phyloP scores from a whole-genome alignment of 2,888 invertebrate genomes.

The Cosmopolites sordidus region DNA sequence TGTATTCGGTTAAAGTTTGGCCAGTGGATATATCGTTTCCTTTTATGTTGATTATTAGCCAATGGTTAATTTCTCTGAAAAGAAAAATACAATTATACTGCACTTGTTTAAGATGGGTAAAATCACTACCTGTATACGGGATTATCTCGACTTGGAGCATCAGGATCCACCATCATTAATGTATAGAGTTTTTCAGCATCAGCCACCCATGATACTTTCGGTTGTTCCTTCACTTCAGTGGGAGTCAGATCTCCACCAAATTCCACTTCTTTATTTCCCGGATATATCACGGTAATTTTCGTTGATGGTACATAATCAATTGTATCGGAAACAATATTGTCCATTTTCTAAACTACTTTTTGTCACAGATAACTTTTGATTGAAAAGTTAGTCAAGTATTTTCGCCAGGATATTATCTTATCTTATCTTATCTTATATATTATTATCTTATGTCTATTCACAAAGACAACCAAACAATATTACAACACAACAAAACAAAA shows the following conservation, averaged over 20 bases:
- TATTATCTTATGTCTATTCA: no score
- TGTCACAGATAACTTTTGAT: no score
- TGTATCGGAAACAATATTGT: conserved; percentile 64
- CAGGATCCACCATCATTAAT: conserved; percentile 62
- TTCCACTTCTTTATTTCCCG: conserved; percentile 51
- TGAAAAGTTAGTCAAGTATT: no score
- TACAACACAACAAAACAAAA: no score
- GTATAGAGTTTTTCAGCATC: conserved; percentile 56
- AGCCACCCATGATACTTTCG: conserved; percentile 61
- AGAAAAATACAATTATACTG: not conserved
- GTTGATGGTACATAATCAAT: conserved; percentile 56
- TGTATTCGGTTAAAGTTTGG: conserved; percentile 69
- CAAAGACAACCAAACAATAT: no score
- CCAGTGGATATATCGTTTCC: conserved; percentile 66
- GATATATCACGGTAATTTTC: conserved; percentile 52
- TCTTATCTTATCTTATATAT: no score
- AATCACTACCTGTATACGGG: conserved; percentile 49
- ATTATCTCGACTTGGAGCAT: conserved; percentile 65
- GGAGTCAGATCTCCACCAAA: conserved; percentile 67
- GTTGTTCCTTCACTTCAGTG: conserved; percentile 65
- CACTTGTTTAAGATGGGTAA: not conserved
- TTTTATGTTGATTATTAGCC: conserved; percentile 80
- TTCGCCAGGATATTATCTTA: no score
- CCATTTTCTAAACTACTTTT: no score
- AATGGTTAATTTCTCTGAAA: conserved; percentile 68